Percentiles rank a stretch among this genome's conserved stretches.
Evolutionary conservation across 2,113 vertebrate genomes (phyloP).

Genomic region (Lagenorhynchus albirostris): DNA sequence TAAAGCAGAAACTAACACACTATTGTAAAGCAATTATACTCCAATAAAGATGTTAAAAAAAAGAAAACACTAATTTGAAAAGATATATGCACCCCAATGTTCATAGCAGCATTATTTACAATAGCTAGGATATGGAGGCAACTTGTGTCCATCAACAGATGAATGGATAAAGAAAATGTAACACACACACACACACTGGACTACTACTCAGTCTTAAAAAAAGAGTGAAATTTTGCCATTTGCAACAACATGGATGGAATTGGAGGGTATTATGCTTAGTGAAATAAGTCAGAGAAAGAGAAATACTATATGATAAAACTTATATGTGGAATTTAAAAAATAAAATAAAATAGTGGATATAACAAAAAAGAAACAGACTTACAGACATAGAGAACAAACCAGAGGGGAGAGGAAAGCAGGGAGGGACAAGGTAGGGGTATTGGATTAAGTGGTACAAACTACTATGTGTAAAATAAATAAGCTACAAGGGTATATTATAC

Average conservation of each 20-base stretch:
- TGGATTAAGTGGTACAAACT: neutral
- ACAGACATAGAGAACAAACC: neutral
- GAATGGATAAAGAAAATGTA: neutral
- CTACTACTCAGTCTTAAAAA: neutral
- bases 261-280: neutral
- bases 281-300: neutral
- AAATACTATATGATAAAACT: neutral
- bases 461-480: neutral
- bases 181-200: neutral
- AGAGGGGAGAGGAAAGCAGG: neutral
- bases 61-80: neutral
- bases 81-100: neutral
- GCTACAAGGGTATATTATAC: neutral
- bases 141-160: neutral
- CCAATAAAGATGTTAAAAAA: too few species aligned
- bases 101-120: neutral
- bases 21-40: too few species aligned
- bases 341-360: neutral
- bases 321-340: neutral
- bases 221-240: neutral
- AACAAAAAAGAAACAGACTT: neutral
- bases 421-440: neutral
- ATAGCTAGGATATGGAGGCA: neutral
- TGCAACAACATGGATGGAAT: neutral
- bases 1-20: too few species aligned